phyloP scores from a whole-genome alignment of 2,113 vertebrate species.

The Fregetta grallaria region DNA sequence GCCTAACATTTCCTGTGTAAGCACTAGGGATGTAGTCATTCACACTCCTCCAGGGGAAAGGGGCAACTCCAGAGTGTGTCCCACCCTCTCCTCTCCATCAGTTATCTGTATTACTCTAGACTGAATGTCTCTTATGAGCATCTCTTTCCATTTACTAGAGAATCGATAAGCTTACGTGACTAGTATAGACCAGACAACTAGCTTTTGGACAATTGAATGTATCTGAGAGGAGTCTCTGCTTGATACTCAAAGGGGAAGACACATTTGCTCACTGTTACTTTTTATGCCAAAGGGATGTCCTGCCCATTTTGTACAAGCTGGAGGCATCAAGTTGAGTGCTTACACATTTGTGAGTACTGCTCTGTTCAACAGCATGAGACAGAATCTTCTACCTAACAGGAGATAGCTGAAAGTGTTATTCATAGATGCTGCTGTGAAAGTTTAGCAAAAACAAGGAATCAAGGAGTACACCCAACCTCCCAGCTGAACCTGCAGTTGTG shows the following conservation, averaged over 20 bases:
- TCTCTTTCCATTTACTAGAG: neutral
- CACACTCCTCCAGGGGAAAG: neutral
- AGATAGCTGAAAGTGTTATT: neutral
- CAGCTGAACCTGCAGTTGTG: neutral
- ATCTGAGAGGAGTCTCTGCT: neutral
- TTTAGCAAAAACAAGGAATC: neutral
- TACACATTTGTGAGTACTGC: neutral
- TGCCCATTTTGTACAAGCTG: neutral
- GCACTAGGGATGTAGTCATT: neutral
- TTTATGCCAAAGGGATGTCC: neutral
- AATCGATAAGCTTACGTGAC: neutral
- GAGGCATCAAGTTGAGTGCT: neutral
- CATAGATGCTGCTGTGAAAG: neutral
- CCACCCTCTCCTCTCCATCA: neutral
- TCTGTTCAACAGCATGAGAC: neutral
- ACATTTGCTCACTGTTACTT: neutral
- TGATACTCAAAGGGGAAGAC: neutral
- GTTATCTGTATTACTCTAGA: accelerated
- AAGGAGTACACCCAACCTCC: neutral
- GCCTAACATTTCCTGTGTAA: neutral
- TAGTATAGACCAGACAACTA: neutral
- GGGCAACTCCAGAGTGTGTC: neutral
- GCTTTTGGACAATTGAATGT: neutral
- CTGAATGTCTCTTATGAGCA: neutral
- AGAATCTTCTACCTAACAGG: neutral